Evolutionary conservation across 1,140 invertebrate genomes (phyloP), one percentile per base, ranked within the genome.

Genomic region (Bursaphelenchus mucronatus): DNA sequence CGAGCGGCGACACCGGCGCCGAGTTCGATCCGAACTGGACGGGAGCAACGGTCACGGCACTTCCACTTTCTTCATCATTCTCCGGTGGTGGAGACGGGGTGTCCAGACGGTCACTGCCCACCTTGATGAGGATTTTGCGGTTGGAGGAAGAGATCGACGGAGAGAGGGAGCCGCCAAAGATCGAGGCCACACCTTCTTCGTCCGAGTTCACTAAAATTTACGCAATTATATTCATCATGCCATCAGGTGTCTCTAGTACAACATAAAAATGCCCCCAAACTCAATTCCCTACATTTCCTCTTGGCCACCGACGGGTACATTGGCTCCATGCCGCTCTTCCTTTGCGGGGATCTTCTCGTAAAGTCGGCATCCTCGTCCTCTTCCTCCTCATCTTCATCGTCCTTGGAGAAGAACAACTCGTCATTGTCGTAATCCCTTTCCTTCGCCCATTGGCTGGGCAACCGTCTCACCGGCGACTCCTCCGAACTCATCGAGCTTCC

Each of bases 91-190:
- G 17, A 13, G 61, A 68, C 8, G 10, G n/a, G 44, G 10, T 13
- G 21, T 69, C 50, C 15, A 15, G 13, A 47, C 67, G 44, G 17
- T 74, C 49, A 17, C 43, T 68, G 39, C 40, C 49, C 65, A 76
- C 72, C 10, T 74, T 67, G 39, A 76, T 79, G 11, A 79, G 63
- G 39, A 75, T 78, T 62, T 75, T 75, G n/a, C 52, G 47, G 43
- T 58, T 62, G 11, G 77, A 51, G 19, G 56, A 43, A 9, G 58
- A 44, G n/a, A 49, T 53, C 11, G 67, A 52, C 1, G 71, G 63
- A n/a, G 66, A 69, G 3, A 69, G 50, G 15, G 57, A 68, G 21
- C 77, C 76, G 41, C 74, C 75, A 63, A 79, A 79, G 17, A 77
- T 63, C 10, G 58, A 57, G 0, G 64, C 76, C 8, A 75, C 63